Evolutionary conservation across 2,797 vertebrate genomes (phyloP).

Genomic region (Pangasius sanitwongsei): DNA sequence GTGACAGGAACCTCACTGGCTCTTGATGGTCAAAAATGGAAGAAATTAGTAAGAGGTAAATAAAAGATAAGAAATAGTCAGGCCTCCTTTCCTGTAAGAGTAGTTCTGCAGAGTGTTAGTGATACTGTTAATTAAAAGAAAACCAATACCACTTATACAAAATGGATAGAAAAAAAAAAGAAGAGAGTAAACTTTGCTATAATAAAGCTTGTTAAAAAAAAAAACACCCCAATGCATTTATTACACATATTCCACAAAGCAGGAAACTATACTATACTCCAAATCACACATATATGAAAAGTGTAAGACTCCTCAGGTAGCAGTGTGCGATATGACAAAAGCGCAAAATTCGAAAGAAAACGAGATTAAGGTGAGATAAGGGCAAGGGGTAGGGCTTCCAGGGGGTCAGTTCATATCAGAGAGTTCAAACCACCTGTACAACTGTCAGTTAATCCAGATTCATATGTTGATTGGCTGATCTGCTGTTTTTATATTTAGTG

Average conservation of each 20-base stretch:
- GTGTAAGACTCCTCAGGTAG: not conserved
- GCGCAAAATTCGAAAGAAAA: not conserved
- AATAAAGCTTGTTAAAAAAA: not conserved
- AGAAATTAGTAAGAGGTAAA: not conserved
- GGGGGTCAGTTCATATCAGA: too few species aligned
- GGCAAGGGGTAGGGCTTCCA: not conserved
- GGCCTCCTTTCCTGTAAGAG: conserved; percentile 14
- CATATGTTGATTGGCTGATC: not conserved
- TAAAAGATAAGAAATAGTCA: not conserved
- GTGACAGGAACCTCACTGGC: not conserved
- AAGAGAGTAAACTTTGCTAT: not conserved
- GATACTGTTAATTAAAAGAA: not conserved
- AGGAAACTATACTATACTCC: not conserved
- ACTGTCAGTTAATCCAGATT: not conserved
- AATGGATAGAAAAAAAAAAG: not conserved
- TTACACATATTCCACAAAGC: not conserved
- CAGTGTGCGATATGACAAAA: not conserved
- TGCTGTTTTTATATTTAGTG: not conserved
- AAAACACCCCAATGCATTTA: not conserved
- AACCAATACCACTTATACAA: not conserved
- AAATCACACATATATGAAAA: not conserved
- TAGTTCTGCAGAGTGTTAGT: conserved; percentile 7
- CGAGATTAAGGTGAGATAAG: not conserved
- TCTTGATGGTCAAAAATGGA: not conserved
- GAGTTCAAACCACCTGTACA: not conserved